phyloP scores from a whole-genome alignment of 2,888 invertebrate genomes.

The Norana najaformis region DNA sequence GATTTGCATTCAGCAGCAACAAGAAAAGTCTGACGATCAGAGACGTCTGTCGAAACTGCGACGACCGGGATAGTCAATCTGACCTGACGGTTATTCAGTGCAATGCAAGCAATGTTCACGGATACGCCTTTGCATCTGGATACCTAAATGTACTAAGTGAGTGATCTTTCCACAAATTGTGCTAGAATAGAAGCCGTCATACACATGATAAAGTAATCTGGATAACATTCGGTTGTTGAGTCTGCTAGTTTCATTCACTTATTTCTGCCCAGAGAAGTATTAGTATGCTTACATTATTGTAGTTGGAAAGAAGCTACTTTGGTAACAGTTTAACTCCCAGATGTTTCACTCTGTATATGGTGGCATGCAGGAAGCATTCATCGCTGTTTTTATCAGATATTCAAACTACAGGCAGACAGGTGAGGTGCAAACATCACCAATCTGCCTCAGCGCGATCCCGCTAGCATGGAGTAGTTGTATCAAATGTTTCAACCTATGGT shows the following conservation, averaged over 20 bases:
- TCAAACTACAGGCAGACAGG: background rate
- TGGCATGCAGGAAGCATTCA: background rate
- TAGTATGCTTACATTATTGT: background rate
- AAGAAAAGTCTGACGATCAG: constrained; percentile 23
- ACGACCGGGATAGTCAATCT: background rate
- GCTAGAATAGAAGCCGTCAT: background rate
- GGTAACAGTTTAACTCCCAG: background rate
- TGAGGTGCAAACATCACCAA: too few relatives aligned
- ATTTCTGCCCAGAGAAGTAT: background rate
- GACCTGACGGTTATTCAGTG: constrained; percentile 42
- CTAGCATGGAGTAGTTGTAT: too few relatives aligned
- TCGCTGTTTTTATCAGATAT: background rate
- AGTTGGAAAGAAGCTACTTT: background rate
- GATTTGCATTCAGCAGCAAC: constrained; percentile 18
- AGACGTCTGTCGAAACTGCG: constrained; percentile 31
- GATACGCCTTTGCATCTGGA: constrained; percentile 35
- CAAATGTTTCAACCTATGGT: background rate
- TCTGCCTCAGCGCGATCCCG: too few relatives aligned
- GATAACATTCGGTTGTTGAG: background rate
- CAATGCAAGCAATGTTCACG: constrained; percentile 39
- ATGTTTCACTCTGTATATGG: background rate
- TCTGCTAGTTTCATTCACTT: background rate
- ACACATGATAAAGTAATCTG: background rate
- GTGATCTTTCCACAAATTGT: constrained; percentile 29
- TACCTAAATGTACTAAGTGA: constrained; percentile 43